Evolutionary conservation across 2,797 vertebrate genomes (phyloP), one percentile per base, ranked within the genome.

Genomic region (Rhinophrynus dorsalis): DNA sequence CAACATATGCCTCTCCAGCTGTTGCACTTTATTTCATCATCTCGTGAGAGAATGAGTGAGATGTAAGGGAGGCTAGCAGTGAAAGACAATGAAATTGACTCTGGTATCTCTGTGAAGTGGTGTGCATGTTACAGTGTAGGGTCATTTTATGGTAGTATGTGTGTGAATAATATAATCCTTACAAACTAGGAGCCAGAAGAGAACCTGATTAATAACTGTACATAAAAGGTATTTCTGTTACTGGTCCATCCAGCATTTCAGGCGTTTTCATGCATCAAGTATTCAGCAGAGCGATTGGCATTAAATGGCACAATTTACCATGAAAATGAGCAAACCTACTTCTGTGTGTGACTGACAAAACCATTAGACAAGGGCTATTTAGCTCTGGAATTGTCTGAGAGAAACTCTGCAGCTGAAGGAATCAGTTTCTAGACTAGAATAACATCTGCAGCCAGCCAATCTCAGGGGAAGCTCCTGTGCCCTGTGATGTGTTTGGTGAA

Each of bases 401-500:
- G 75, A 78, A 85, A 78, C 80, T 79, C 74, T 82, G 76, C 74
- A 81, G 76, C 73, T 74, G 78, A 84, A 76, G 75, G 76, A 76
- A 82, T 82, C 80, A 33, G 44, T 79, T 81, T 83, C 79, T 79
- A 81, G 79, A 77, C 77, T 74, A 79, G 61, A 74, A 80, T 83
- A 82, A 83, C 80, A 84, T 85, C 83, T 87, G 84, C 80, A 86
- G 79, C 78, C 74, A 80, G 66, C 79, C 78, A 80, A 79, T 84
- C 82, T 78, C 79, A 72, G 74, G 82, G 80, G 82, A 83, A 79
- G 75, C 61, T 70, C 79, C 77, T 17, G 45, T 84, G 82, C 77
- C 78, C 81, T 74, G 74, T 83, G 79, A 84, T 87, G 76, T 81
- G 52, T 75, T 63, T 50, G 32, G 64, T 76, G 77, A 76, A 80